These are phyloP conservation scores for Aspidapion aeneum DNA, from an alignment of 2,888 invertebrate species.

Conservation along the genomic window DNA sequence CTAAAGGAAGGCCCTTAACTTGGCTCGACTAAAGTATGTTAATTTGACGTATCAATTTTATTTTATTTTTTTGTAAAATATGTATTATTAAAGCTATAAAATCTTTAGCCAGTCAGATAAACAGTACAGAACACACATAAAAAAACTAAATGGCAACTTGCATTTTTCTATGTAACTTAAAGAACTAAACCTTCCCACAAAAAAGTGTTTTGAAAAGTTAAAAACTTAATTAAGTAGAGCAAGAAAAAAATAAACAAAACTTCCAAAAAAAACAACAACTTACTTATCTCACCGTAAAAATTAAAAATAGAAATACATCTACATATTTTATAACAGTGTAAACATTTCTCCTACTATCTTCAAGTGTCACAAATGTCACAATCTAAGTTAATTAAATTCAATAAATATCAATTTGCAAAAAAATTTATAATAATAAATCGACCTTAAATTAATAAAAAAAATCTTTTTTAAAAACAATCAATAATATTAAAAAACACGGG, in stretches of 20 bases:
- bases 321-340: constrained; percentile 37
- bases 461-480: constrained; percentile 33
- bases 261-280: constrained; percentile 38
- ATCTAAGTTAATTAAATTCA: constrained; percentile 33
- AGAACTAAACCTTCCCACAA: constrained; percentile 20
- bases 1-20: too few species aligned
- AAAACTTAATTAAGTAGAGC: constrained; percentile 13
- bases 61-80: constrained; percentile 28
- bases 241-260: constrained; percentile 34
- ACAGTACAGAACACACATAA: not conserved
- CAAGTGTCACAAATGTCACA: constrained; percentile 14
- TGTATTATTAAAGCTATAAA: constrained; percentile 28
- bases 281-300: constrained; percentile 38
- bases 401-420: constrained; percentile 28
- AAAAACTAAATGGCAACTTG: constrained; percentile 21
- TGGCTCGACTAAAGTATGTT: too few species aligned
- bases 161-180: too few species aligned
- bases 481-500: constrained; percentile 18
- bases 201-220: constrained; percentile 1
- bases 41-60: too few species aligned
- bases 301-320: constrained; percentile 38
- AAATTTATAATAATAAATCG: constrained; percentile 26
- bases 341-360: not conserved
- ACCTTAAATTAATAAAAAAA: constrained; percentile 31
- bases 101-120: not conserved